Base-by-base conservation (phyloP, 1,140 invertebrate species). In the Lethrus apterus region DNA sequence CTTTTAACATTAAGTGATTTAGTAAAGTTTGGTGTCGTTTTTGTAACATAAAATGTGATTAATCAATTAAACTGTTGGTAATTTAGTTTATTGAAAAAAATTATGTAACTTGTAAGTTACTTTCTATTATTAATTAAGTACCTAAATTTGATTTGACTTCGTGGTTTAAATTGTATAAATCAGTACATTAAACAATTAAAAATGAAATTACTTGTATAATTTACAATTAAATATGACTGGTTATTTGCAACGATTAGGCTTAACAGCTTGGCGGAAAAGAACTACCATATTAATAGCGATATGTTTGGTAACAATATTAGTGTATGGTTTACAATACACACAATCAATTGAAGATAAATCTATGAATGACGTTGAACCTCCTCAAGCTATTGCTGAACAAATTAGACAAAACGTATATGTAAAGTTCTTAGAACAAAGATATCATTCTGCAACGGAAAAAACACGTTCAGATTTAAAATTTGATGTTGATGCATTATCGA, bases 181-280 rank as follows among this genome's bases (percentile, higher is more conserved):
- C n/a, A n/a, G n/a, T n/a, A n/a, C n/a, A n/a, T n/a, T n/a, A n/a
- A n/a, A n/a, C n/a, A n/a, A n/a, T n/a, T n/a, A n/a, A n/a, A n/a
- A n/a, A n/a, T n/a, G n/a, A n/a, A n/a, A n/a, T n/a, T n/a, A n/a
- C n/a, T n/a, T n/a, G n/a, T n/a, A n/a, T n/a, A n/a, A n/a, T n/a
- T n/a, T n/a, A n/a, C n/a, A n/a, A n/a, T n/a, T 24, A 15, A 46
- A 46, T 40, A 58, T 63, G 54, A 61, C 57, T 49, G 60, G 50
- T 48, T 66, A 63, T 41, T 42, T 60, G 19, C 56, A 63, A 13
- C 58, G 55, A 44, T 29, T 63, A 13, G 44, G 52, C 8, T 44
- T 63, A 8, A 58, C 62, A 38, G 52, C 52, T 38, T 64, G 62
- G 62, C 50, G 63, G 23, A 60, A 55, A 48, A 67, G 64, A 53